phyloP scores from a whole-genome alignment of 2,888 invertebrate genomes.

The Cecidostiba fungosa region DNA sequence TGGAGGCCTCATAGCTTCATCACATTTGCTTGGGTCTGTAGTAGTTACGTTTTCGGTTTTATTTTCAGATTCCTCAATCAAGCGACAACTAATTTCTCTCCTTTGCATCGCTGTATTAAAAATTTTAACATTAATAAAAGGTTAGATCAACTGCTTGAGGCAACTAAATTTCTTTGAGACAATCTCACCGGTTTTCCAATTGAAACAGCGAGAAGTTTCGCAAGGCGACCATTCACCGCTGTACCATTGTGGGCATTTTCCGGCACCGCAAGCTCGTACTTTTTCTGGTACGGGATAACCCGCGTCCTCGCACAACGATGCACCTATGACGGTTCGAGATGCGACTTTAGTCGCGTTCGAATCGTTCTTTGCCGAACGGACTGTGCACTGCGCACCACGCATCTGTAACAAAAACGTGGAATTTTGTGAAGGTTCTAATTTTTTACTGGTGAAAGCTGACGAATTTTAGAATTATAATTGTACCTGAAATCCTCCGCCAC shows the following conservation, averaged over 20 bases:
- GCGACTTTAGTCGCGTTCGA: conserved; percentile 76
- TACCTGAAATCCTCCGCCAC: conserved; percentile 86
- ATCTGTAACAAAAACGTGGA: conserved; percentile 81
- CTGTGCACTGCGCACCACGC: conserved; percentile 88
- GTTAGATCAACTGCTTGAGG: not conserved
- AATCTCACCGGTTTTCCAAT: conserved; percentile 85
- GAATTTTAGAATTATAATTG: conserved; percentile 18
- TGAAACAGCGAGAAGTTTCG: conserved; percentile 88
- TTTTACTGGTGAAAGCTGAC: not conserved
- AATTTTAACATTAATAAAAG: conserved; percentile 42
- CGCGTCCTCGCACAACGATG: conserved; percentile 86
- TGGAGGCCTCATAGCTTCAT: conserved; percentile 87
- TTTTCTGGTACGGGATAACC: conserved; percentile 85
- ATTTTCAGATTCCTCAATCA: conserved; percentile 80
- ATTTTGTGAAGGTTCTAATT: not conserved
- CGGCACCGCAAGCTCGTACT: conserved; percentile 85
- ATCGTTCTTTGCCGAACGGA: conserved; percentile 80
- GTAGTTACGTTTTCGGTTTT: conserved; percentile 81
- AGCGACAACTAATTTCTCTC: conserved; percentile 85
- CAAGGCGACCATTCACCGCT: conserved; percentile 87
- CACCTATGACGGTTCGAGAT: conserved; percentile 82
- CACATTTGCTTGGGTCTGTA: conserved; percentile 85
- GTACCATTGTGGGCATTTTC: conserved; percentile 88
- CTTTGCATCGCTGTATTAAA: conserved; percentile 85
- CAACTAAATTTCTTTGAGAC: not conserved